Evolutionary conservation across 1,140 invertebrate species (phyloP), one percentile per base, ranked within the genome.

Genomic region (Brachionus calyciflorus): DNA sequence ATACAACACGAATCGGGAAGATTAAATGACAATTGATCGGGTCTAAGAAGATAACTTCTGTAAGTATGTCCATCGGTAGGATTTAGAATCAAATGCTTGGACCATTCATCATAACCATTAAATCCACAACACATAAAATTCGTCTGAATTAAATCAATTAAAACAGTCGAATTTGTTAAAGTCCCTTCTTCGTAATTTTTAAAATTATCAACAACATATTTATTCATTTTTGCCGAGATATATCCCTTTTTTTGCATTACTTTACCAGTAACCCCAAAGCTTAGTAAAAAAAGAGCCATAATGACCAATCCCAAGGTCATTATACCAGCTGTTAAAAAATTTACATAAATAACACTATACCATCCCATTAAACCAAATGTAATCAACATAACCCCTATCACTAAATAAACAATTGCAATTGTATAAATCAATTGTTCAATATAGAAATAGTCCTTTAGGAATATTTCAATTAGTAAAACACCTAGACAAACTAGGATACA

Each of bases 121-220:
- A 65, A 17, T 24, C 60, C 60, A 46, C 60, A 65, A 17, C 60
- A 65, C 60, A 24, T 65, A n/a, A 65, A 44, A 28, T 24, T 65
- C 12, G 19, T 65, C n/a, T 65, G 60, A 21, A 65, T n/a, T 9
- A 44, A 19, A 41, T 65, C 60, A 12, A 65, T 28, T 33, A 60
- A 60, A 10, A 19, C n/a, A 17, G 30, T 40, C 17, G 55, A 60
- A 33, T 60, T 60, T 12, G 26, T n/a, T 33, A 5, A 37, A 37
- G 33, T 3, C 4, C 9, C 33, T 37, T 3, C 3, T 37, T 37
- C 33, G 33, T 37, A 37, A 3, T 37, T 37, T 3, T 37, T 9
- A 9, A 60, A 60, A 21, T 60, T 17, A 33, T 60, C 30, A 9
- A 19, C 7, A 10, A 60, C 10, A 33, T 60, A 19, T 4, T 19